These are phyloP conservation scores for Lasioglossum villosulum DNA, from an alignment of 2,888 invertebrate genomes.

Conservation along the genomic window DNA sequence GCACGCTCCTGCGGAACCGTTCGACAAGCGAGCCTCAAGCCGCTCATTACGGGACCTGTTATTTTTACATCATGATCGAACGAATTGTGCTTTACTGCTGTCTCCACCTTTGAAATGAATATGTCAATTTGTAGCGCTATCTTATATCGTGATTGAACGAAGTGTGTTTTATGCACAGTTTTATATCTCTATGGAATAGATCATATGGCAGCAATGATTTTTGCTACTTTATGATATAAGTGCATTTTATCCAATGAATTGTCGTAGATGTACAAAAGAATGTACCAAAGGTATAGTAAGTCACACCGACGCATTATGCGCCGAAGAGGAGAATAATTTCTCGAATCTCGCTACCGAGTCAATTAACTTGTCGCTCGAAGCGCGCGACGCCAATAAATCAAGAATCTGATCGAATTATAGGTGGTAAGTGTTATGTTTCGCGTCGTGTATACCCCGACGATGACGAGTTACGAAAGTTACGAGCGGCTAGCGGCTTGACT, in stretches of 20 bases:
- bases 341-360: not conserved
- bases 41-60: not conserved
- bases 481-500: conserved; percentile 11
- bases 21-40: not conserved
- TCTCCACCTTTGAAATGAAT: not conserved
- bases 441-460: not conserved
- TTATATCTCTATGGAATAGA: not conserved
- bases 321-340: not conserved
- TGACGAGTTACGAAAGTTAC: conserved; percentile 49
- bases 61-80: not conserved
- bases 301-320: not conserved
- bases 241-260: no score
- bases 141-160: not conserved
- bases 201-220: not conserved
- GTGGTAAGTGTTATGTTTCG: conserved; percentile 19
- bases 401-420: not conserved
- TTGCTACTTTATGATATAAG: not conserved
- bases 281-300: not conserved
- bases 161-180: not conserved
- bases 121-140: not conserved
- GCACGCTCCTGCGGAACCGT: not conserved
- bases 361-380: not conserved
- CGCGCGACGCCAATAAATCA: not conserved
- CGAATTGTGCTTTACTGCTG: not conserved
- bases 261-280: not conserved